Conservation (phyloP, 2,797 vertebrate species). For the Eleutherodactylus coqui region DNA sequence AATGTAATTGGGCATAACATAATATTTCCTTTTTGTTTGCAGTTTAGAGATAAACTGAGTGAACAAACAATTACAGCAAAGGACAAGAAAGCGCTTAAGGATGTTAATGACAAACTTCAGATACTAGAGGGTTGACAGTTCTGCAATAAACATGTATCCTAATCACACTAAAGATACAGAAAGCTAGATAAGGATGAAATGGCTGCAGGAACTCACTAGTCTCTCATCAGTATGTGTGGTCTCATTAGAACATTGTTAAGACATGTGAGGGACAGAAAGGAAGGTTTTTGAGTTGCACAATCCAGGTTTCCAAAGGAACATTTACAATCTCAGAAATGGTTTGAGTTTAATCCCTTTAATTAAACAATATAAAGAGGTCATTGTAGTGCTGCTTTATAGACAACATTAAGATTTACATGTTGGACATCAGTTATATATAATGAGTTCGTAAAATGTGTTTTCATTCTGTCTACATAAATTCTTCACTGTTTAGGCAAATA, state of each 20-base stretch:
- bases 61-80: conserved; percentile 49
- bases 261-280: conserved; percentile 52
- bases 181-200: conserved; percentile 61
- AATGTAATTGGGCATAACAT: conserved; percentile 37
- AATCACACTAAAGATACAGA: conserved; percentile 61
- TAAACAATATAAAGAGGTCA: conserved; percentile 35
- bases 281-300: conserved; percentile 39
- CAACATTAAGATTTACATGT: conserved; percentile 18
- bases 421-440: conserved; percentile 12
- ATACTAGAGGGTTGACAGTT: conserved; percentile 55
- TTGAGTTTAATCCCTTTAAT: conserved; percentile 41
- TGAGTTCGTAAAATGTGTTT: conserved; percentile 13
- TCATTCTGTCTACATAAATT: conserved; percentile 12
- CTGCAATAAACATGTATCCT: conserved; percentile 62
- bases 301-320: conserved; percentile 12
- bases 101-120: conserved; percentile 62
- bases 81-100: conserved; percentile 39
- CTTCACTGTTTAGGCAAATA: conserved; percentile 20
- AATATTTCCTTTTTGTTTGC: conserved; percentile 44
- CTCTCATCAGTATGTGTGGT: conserved; percentile 63
- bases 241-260: conserved; percentile 62
- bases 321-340: conserved; percentile 40
- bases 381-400: conserved; percentile 26
- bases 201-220: conserved; percentile 54
- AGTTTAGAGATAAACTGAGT: conserved; percentile 37